Evolutionary conservation across 2,113 vertebrate species (phyloP), one percentile per base, ranked within the genome.

Genomic region (Phyllopteryx taeniolatus): DNA sequence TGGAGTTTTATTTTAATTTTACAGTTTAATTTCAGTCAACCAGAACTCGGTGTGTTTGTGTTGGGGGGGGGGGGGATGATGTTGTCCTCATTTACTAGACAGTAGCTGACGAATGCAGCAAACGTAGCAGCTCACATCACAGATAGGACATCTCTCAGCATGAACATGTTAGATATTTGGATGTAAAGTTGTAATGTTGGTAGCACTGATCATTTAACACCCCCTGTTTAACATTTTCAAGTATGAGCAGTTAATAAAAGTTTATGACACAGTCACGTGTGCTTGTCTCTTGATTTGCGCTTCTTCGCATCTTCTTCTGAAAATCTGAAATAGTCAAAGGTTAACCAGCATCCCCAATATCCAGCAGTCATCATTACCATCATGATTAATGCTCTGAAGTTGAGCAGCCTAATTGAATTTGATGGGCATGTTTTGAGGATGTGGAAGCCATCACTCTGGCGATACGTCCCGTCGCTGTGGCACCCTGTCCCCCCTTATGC

Each of bases 31-130:
- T 64, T 66, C 1, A n/a, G 69, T 75, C 74, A 59, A 63, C 56
- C 64, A 59, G 53, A 15, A 66, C 44, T 4, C 19, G 13, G 62
- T 65, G 11, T 44, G 20, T 22, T 43, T 65, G 43, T 65, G 42
- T 22, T 33, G 13, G 59, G 31, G 8, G 63, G 61, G 35, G 19
- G 44, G 20, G 53, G 20, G 54, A n/a, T 8, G 59, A 15, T 17
- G 44, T 27, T 43, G n/a, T 27, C 69, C 17, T 12, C 51, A n/a
- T 76, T 75, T 27, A 44, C 42, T 20, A 35, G 56, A 60, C 70
- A 53, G 80, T 83, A 83, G 83, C 81, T 80, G 63, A 76, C 65
- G 33, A 53, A 80, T 17, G 78, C 78, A 87, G 85, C 51, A 65
- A 61, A 75, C 62, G 85, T 88, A 90, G 88, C 88, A 83, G 27